These are phyloP conservation scores for Lanistes nyassanus DNA, from an alignment of 1,140 invertebrate genomes.

Conservation along the genomic window DNA sequence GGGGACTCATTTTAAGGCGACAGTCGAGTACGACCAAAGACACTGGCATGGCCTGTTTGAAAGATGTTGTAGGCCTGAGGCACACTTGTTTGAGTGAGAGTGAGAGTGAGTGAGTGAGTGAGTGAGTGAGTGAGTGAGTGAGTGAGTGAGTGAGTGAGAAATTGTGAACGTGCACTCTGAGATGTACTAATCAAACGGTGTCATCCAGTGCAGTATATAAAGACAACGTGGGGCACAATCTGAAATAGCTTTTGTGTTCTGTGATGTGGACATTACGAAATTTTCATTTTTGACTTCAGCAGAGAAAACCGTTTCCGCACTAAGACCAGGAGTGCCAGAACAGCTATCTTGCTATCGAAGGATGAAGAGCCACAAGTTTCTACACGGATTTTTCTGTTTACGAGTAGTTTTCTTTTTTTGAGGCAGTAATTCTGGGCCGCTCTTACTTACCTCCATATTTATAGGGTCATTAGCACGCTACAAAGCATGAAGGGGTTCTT, in stretches of 20 bases:
- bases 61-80: not conserved
- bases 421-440: not conserved
- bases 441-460: not conserved
- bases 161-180: not conserved
- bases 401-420: not conserved
- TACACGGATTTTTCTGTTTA: not conserved
- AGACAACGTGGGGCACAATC: too few species aligned
- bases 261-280: too few species aligned
- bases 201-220: too few species aligned
- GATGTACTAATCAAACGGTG: not conserved
- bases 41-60: not conserved
- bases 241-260: too few species aligned
- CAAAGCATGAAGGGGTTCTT: too few species aligned
- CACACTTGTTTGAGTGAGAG: not conserved
- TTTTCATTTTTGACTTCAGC: too few species aligned
- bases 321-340: too few species aligned
- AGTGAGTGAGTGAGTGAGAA: not conserved
- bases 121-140: not conserved
- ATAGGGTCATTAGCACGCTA: too few species aligned
- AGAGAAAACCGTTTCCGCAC: too few species aligned
- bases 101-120: not conserved
- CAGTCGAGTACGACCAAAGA: not conserved
- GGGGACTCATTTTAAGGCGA: not conserved
- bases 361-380: not conserved
- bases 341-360: too few species aligned